A percentile compares a stretch with the other conserved stretches of the same genome.
Evolutionary conservation across 2,888 invertebrate species (phyloP).

Genomic region (Melieria picta): DNA sequence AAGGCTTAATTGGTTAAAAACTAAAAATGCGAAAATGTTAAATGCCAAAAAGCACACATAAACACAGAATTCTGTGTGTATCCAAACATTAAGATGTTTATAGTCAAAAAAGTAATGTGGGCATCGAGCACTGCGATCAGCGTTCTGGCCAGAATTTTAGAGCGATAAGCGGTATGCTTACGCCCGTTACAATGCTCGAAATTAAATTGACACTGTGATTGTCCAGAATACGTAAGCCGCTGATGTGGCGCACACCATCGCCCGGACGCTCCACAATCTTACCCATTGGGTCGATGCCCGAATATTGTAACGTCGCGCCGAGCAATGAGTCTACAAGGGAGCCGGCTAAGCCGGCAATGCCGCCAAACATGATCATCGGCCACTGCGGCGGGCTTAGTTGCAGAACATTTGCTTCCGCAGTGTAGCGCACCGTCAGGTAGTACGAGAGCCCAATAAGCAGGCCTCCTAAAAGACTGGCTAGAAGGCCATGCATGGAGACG

Average conservation of each 20-base stretch:
- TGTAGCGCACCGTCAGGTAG: conserved; percentile 74
- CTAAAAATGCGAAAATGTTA: no score
- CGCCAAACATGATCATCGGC: conserved; percentile 80
- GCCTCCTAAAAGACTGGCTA: conserved; percentile 67
- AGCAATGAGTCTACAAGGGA: conserved; percentile 85
- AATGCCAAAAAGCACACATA: no score
- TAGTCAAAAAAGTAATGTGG: background rate
- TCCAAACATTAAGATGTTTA: no score
- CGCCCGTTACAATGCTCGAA: conserved; percentile 78
- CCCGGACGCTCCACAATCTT: conserved; percentile 79
- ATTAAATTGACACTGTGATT: conserved; percentile 91
- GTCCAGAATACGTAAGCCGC: conserved; percentile 80
- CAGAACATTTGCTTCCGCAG: conserved; percentile 71
- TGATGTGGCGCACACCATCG: conserved; percentile 76
- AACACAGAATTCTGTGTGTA: no score
- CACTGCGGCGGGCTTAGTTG: conserved; percentile 77
- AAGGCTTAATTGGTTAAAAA: no score
- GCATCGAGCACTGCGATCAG: conserved; percentile 35
- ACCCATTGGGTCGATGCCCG: conserved; percentile 79
- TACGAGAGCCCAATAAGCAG: conserved; percentile 77
- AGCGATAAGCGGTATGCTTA: conserved; percentile 75
- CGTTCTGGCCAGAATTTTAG: conserved; percentile 69
- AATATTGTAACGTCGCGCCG: conserved; percentile 87
- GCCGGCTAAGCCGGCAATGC: conserved; percentile 80
- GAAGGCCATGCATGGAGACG: conserved; percentile 73